Percentiles rank a stretch among this genome's conserved stretches.
Evolutionary conservation across 2,888 invertebrate species (phyloP).

Genomic region (Erpobdella octoculata): DNA sequence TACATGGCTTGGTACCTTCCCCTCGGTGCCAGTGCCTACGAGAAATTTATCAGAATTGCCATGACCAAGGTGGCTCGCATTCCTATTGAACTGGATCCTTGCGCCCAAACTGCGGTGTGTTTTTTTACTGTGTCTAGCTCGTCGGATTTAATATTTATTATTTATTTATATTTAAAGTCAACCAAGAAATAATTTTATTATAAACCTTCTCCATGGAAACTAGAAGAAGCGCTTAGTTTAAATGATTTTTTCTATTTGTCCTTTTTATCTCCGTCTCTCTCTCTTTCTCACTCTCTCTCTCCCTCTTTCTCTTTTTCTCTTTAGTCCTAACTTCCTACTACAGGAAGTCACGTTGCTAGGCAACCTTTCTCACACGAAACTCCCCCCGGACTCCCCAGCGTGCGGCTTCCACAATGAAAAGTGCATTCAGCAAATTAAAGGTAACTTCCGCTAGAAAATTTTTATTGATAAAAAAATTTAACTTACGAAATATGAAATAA

Average conservation of each 20-base stretch:
- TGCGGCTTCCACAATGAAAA: slow-evolving; percentile 25
- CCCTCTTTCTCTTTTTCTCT: not conserved
- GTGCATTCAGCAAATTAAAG: not conserved
- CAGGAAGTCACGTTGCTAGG: not conserved
- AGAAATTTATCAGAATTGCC: not conserved
- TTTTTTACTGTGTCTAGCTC: not conserved
- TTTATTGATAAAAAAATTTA: no score
- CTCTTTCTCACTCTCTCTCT: no score
- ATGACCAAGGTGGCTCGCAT: slow-evolving; percentile 2
- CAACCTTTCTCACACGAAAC: not conserved
- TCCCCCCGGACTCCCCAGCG: slow-evolving; percentile 18
- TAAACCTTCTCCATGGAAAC: no score
- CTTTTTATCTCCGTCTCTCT: no score
- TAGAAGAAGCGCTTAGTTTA: no score
- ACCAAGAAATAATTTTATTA: not conserved
- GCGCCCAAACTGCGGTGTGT: not conserved
- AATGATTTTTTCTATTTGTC: no score
- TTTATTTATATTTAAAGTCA: not conserved
- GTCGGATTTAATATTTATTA: no score
- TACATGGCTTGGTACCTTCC: slow-evolving; percentile 31
- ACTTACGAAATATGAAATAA: not conserved
- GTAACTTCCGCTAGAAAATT: no score
- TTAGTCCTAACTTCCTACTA: not conserved
- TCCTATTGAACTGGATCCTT: not conserved
- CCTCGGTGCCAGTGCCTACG: not conserved